These are phyloP conservation scores for Drosophila birchii DNA, from an alignment of 2,888 invertebrate genomes.

Conservation along the genomic window DNA sequence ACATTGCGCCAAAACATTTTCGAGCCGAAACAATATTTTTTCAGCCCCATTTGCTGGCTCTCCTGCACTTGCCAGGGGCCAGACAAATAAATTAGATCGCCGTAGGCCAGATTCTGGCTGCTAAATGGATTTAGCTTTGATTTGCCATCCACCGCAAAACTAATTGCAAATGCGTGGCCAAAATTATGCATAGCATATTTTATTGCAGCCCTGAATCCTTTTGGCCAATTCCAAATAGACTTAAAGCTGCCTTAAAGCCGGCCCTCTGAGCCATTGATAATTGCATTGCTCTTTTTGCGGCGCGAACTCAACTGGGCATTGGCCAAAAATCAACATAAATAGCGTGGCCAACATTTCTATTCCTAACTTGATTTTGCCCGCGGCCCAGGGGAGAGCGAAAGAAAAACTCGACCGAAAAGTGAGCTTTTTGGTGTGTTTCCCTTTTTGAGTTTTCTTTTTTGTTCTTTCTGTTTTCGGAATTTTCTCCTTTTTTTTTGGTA, in stretches of 20 bases:
- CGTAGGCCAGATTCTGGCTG: slow-evolving; percentile 46
- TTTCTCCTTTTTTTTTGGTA: slow-evolving; percentile 41
- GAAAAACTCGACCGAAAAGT: slow-evolving; percentile 30
- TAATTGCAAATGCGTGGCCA: slow-evolving; percentile 54
- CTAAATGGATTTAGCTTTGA: slow-evolving; percentile 49
- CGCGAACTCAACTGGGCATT: slow-evolving; percentile 53
- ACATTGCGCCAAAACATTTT: slow-evolving; percentile 44
- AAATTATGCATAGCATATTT: slow-evolving; percentile 59
- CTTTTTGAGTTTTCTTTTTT: slow-evolving; percentile 19
- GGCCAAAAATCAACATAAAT: slow-evolving; percentile 77
- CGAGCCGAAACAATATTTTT: slow-evolving; percentile 43
- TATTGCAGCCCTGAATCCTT: slow-evolving; percentile 6
- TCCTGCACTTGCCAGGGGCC: slow-evolving; percentile 53
- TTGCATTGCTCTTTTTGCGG: slow-evolving; percentile 68
- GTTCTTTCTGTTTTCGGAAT: slow-evolving; percentile 20
- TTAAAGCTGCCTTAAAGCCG: slow-evolving; percentile 29
- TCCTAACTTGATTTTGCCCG: slow-evolving; percentile 75
- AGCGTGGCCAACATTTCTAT: slow-evolving; percentile 77
- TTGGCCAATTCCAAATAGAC: background rate
- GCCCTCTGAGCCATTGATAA: slow-evolving; percentile 49
- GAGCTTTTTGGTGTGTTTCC: slow-evolving; percentile 42
- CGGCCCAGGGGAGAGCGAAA: slow-evolving; percentile 34
- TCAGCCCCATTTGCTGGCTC: slow-evolving; percentile 17
- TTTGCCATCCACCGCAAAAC: slow-evolving; percentile 49
- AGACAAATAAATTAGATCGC: slow-evolving; percentile 74